Conservation (phyloP, 2,113 vertebrate species). For the Neopipo cinnamomea region DNA sequence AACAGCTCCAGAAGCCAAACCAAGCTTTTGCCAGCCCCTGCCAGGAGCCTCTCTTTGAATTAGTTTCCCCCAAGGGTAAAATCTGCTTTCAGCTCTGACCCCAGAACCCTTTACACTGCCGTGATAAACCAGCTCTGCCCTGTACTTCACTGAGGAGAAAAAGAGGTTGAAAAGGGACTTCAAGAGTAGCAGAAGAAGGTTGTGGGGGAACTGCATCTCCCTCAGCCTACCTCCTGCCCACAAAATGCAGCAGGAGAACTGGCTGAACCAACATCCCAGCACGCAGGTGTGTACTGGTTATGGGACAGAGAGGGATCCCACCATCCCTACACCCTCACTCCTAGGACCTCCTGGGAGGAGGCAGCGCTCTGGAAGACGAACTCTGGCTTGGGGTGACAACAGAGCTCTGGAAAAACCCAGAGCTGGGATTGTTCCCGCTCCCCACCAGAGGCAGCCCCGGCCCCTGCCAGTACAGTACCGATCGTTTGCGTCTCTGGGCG, state of each 20-base stretch:
- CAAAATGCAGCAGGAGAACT: background rate
- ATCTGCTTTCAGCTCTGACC: background rate
- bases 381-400: background rate
- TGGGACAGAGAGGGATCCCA: background rate
- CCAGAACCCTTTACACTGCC: background rate
- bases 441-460: background rate
- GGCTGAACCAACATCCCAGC: background rate
- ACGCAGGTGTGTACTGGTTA: fast-evolving
- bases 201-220: background rate
- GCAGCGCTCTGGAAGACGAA: background rate
- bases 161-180: background rate
- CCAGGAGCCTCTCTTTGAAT: background rate
- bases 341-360: background rate
- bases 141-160: background rate
- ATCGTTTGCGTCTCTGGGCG: slow-evolving; percentile 25
- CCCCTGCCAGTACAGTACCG: background rate
- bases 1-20: background rate
- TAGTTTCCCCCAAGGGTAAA: background rate
- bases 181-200: background rate
- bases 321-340: background rate
- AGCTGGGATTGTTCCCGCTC: fast-evolving
- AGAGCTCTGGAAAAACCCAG: background rate
- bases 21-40: background rate
- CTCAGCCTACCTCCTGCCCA: background rate
- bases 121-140: background rate